Conservation (phyloP, 2,797 vertebrate species). For the Clarias pachynema region DNA sequence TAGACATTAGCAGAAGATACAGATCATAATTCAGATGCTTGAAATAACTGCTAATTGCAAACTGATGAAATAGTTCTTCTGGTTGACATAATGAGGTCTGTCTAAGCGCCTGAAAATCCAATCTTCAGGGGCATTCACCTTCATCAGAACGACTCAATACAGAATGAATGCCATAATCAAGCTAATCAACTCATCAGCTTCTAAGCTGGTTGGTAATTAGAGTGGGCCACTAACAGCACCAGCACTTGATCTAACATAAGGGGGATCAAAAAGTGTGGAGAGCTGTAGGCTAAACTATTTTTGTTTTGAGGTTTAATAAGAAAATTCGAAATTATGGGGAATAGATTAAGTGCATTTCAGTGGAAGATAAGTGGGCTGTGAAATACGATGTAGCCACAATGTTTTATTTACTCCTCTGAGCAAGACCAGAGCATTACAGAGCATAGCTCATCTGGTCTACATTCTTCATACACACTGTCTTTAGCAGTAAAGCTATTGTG, state of each 20-base stretch:
- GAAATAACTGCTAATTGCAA: slow-evolving; percentile 48
- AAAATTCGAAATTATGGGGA: not conserved
- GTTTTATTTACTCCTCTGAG: slow-evolving; percentile 3
- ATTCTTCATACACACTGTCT: not conserved
- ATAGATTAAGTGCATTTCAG: slow-evolving; percentile 10
- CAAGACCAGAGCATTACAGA: slow-evolving; percentile 19
- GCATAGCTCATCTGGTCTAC: not conserved
- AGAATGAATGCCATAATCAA: slow-evolving; percentile 47
- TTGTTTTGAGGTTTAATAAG: slow-evolving; percentile 23
- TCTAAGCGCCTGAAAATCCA: slow-evolving; percentile 46
- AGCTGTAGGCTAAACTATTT: not conserved
- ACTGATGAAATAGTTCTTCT: slow-evolving; percentile 46
- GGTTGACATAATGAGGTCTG: slow-evolving; percentile 47
- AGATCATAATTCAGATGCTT: slow-evolving; percentile 39
- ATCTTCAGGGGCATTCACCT: slow-evolving; percentile 50
- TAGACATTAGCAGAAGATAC: slow-evolving; percentile 40
- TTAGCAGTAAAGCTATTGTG: not conserved
- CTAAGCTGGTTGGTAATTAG: slow-evolving; percentile 35
- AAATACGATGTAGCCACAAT: not conserved
- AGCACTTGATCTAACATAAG: slow-evolving; percentile 40
- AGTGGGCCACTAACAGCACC: slow-evolving; percentile 42
- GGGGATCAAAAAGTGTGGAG: slow-evolving; percentile 20
- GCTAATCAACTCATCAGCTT: slow-evolving; percentile 46
- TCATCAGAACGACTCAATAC: slow-evolving; percentile 45
- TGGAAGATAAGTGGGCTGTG: not conserved